A percentile compares a stretch with the other conserved stretches of the same genome.
Conservation (phyloP, 2,888 invertebrate genomes). For the Agrotis segetum region DNA sequence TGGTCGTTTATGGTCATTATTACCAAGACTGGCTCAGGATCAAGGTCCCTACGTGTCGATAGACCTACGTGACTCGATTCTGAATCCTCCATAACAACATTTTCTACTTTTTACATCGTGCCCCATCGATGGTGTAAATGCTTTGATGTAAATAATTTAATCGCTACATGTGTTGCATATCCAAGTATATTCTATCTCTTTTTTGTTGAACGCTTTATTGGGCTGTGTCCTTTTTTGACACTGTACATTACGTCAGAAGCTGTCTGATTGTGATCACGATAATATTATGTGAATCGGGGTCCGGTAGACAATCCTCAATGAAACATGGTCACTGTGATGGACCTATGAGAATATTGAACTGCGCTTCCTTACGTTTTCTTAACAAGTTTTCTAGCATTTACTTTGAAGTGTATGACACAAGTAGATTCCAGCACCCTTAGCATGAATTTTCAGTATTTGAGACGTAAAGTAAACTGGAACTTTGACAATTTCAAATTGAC, state of each 20-base stretch:
- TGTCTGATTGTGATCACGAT: slow-evolving; percentile 15
- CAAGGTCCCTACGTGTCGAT: slow-evolving; percentile 63
- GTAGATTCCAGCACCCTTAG: too few species aligned
- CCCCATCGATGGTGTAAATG: slow-evolving; percentile 49
- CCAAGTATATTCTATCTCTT: slow-evolving; percentile 45
- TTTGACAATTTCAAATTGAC: too few species aligned
- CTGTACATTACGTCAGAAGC: slow-evolving; percentile 29
- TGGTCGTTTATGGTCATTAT: slow-evolving; percentile 75
- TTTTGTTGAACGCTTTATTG: slow-evolving; percentile 46
- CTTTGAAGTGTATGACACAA: neutral
- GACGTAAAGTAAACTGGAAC: too few species aligned
- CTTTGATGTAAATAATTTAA: slow-evolving; percentile 56
- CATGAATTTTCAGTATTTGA: too few species aligned
- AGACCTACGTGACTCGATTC: slow-evolving; percentile 65
- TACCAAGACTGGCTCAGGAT: slow-evolving; percentile 69
- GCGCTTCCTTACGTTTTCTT: neutral
- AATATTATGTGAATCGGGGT: slow-evolving; percentile 9
- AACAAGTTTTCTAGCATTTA: neutral
- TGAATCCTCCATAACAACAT: slow-evolving; percentile 61
- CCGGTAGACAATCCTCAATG: slow-evolving; percentile 6
- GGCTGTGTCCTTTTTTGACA: slow-evolving; percentile 34
- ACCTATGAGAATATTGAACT: neutral
- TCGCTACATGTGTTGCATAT: slow-evolving; percentile 55
- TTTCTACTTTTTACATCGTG: slow-evolving; percentile 54
- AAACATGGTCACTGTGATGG: neutral